phyloP scores from a whole-genome alignment of 2,888 invertebrate genomes.

The Calliopum simillimum region DNA sequence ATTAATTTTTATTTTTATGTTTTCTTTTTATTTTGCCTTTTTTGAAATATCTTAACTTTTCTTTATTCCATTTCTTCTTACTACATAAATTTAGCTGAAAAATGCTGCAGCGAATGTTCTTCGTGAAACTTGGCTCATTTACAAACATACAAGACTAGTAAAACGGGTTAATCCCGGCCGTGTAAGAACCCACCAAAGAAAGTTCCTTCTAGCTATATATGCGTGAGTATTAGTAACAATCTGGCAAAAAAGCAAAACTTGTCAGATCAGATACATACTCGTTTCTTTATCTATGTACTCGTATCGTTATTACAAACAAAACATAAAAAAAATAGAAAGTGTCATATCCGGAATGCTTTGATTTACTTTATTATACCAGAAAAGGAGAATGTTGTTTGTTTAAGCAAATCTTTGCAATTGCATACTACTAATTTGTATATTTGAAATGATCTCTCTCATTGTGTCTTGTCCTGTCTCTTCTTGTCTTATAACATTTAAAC shows the following conservation, averaged over 20 bases:
- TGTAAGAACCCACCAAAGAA: conserved; percentile 98
- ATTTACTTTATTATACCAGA: not conserved
- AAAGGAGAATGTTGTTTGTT: conserved; percentile 10
- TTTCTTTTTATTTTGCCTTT: conserved; percentile 16
- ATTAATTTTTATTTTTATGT: conserved; percentile 11
- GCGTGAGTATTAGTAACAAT: conserved; percentile 75
- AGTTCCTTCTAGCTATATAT: conserved; percentile 99
- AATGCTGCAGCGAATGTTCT: conserved; percentile 99
- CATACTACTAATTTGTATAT: conserved; percentile 19
- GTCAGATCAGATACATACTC: conserved; percentile 28
- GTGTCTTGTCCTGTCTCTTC: conserved; percentile 22
- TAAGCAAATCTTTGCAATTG: conserved; percentile 2
- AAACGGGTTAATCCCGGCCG: conserved; percentile 96
- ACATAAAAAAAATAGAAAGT: not conserved
- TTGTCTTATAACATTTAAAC: not conserved
- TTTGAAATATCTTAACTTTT: conserved; percentile 48
- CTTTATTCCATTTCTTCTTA: conserved; percentile 64
- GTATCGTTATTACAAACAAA: conserved; percentile 4
- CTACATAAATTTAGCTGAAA: conserved; percentile 83
- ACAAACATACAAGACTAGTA: conserved; percentile 98
- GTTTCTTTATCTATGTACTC: conserved; percentile 31
- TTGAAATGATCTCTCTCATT: conserved; percentile 8
- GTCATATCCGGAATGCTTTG: conserved; percentile 13
- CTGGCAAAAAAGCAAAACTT: conserved; percentile 41
- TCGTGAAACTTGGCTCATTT: conserved; percentile 99